These are phyloP conservation scores for Trematomus loennbergii DNA, from an alignment of 2,113 vertebrate species.

Conservation along the genomic window DNA sequence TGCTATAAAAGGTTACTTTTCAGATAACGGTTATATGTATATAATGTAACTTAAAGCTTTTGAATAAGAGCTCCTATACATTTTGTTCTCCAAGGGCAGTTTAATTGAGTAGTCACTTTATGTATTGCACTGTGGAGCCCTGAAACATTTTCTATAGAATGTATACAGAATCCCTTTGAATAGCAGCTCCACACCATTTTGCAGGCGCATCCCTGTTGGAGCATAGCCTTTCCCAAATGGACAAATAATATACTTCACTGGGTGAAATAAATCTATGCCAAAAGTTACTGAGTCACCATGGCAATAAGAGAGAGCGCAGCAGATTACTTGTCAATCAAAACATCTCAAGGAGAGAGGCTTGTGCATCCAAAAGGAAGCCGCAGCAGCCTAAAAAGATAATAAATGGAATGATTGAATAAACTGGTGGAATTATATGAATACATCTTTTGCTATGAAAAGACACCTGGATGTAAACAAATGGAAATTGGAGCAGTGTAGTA, in stretches of 20 bases:
- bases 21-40: slow-evolving; percentile 20
- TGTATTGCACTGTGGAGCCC: background rate
- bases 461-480: background rate
- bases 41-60: slow-evolving; percentile 1
- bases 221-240: slow-evolving; percentile 27
- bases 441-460: background rate
- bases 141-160: background rate
- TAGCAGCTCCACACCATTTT: slow-evolving; percentile 33
- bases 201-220: background rate
- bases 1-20: slow-evolving; percentile 37
- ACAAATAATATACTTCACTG: slow-evolving; percentile 48
- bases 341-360: slow-evolving; percentile 29
- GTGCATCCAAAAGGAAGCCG: slow-evolving; percentile 23
- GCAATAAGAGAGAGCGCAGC: slow-evolving; percentile 59
- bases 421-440: background rate
- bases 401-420: background rate
- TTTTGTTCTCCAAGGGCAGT: background rate
- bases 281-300: slow-evolving; percentile 60
- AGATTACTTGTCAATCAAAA: slow-evolving; percentile 57
- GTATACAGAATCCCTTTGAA: background rate
- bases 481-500: background rate
- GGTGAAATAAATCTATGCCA: slow-evolving; percentile 40
- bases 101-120: background rate
- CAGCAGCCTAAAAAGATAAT: background rate
- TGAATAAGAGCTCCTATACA: background rate